These are phyloP conservation scores for Simalia tracyae DNA, from an alignment of 2,797 vertebrate genomes.

Conservation along the genomic window DNA sequence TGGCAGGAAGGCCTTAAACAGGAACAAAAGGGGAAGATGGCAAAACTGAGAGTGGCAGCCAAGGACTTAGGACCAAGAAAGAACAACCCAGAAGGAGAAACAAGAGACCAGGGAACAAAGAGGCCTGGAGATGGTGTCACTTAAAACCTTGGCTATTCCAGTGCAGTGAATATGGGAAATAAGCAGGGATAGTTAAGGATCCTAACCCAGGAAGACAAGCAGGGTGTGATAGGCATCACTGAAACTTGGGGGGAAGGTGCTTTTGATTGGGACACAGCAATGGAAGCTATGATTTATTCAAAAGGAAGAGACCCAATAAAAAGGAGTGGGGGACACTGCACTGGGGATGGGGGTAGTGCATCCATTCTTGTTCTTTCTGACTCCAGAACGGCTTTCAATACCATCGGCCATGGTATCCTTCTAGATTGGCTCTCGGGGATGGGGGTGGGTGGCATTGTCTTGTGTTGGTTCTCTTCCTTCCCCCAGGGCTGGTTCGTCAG, in stretches of 20 bases:
- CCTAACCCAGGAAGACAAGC: background rate
- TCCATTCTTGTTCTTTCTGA: background rate
- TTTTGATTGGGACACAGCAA: background rate
- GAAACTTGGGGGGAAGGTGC: background rate
- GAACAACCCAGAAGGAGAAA: background rate
- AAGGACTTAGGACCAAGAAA: background rate
- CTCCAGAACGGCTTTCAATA: background rate
- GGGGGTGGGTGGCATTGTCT: background rate
- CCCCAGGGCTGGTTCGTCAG: background rate
- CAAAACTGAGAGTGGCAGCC: background rate
- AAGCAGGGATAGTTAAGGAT: background rate
- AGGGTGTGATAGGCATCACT: background rate
- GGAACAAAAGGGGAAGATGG: background rate
- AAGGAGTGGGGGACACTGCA: background rate
- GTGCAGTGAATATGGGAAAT: background rate
- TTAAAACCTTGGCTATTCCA: background rate
- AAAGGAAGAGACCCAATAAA: background rate
- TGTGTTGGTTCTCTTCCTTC: background rate
- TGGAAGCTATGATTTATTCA: background rate
- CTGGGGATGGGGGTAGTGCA: background rate
- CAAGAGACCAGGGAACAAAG: background rate
- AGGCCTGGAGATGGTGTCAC: background rate
- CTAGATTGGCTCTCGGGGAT: background rate
- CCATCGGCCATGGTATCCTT: background rate
- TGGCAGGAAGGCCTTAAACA: background rate